phyloP scores from a whole-genome alignment of 2,888 invertebrate species.

The Yponomeuta evonymella region DNA sequence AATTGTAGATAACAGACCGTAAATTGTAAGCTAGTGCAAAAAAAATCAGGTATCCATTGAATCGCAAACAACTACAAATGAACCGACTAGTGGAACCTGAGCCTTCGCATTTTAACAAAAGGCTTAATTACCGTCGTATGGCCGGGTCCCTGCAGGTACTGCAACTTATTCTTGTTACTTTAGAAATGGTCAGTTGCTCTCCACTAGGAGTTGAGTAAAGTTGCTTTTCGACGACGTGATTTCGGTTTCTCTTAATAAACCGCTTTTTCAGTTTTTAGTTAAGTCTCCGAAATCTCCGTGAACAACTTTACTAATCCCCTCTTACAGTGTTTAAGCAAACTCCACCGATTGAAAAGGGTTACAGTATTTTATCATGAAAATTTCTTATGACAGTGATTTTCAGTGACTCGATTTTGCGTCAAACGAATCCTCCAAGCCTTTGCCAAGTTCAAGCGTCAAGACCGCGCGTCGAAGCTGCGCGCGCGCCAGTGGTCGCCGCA shows the following conservation, averaged over 20 bases:
- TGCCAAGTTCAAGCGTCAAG: slow-evolving; percentile 59
- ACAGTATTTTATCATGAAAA: not conserved
- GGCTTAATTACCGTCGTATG: not conserved
- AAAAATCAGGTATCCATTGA: slow-evolving; percentile 1
- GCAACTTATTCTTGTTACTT: not conserved
- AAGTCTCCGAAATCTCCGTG: no score
- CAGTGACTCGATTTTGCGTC: slow-evolving; percentile 6
- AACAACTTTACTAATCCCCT: no score
- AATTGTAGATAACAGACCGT: not conserved
- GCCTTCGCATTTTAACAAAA: slow-evolving; percentile 2
- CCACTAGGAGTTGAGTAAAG: not conserved
- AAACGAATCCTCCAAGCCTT: slow-evolving; percentile 27
- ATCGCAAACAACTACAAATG: not conserved
- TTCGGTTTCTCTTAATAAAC: not conserved
- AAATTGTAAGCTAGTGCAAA: not conserved
- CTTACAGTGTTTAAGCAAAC: no score
- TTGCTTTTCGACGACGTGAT: not conserved
- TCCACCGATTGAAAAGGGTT: no score
- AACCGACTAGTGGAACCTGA: not conserved
- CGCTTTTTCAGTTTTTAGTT: not conserved
- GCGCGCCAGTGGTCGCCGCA: slow-evolving; percentile 54
- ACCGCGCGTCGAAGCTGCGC: slow-evolving; percentile 33
- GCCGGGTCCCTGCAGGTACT: not conserved
- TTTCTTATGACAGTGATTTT: not conserved
- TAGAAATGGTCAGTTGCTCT: not conserved